Evolutionary conservation across 2,888 invertebrate species (phyloP), one percentile per base, ranked within the genome.

Genomic region (Oxyteleia sp.): DNA sequence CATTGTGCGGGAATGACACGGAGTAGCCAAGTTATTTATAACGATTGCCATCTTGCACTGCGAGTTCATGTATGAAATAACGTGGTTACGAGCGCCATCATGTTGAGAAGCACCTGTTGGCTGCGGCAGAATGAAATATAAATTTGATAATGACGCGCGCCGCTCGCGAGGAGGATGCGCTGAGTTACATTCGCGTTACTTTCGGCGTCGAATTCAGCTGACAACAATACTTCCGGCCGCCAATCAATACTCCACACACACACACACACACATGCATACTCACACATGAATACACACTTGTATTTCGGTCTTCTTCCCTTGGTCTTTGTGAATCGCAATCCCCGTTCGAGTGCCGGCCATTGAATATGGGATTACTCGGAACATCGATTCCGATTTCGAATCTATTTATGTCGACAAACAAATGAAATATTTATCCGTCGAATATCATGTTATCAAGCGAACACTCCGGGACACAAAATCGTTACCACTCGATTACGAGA

Each of bases 11-110:
- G 49, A 76, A 86, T 72, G 87, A 86, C 86, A 84, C 82, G 47
- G 85, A 74, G 79, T 81, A 79, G 84, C 84, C 86, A 82, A 84
- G 88, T 88, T 89, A 88, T 88, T 88, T 87, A 88, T 87, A 88
- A 90, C 82, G 87, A 88, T 87, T 87, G 87, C 85, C 85, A 76
- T 76, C 68, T 78, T 45, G 78, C 76, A 59, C 20, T 15, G 66
- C 35, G 23, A 13, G 29, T 35, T n/a, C 53, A 29, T 53, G 55
- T 43, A 71, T 43, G 64, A 53, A 71, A 79, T 32, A 59, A 47
- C 68, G 29, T 16, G 47, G 20, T 26, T 43, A 20, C 18, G 35
- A 61, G 61, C 26, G 18, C n/a, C 38, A 38, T 43, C 47, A 18
- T 35, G 32, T 47, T 51, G 47, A 66, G 55, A 68, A 59, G 74